A percentile compares a stretch with the other conserved stretches of the same genome.
Conservation (phyloP, 2,113 vertebrate genomes). For the Indri indri region DNA sequence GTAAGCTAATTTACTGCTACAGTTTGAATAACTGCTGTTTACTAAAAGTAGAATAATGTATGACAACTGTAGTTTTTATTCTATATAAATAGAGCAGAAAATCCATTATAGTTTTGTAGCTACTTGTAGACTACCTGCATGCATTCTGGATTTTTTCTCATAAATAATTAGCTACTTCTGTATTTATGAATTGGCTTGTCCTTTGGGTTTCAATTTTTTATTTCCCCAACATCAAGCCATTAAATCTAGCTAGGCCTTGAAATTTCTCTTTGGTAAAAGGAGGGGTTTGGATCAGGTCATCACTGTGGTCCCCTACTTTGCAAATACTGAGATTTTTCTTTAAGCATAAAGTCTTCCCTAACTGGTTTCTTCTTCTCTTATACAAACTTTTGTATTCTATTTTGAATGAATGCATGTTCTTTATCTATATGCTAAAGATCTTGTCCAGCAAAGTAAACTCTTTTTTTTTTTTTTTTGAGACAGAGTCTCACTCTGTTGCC, state of each 20-base stretch:
- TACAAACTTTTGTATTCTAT: constrained; percentile 31
- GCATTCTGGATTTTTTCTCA: neutral
- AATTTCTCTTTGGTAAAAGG: constrained; percentile 11
- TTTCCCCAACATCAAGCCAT: neutral
- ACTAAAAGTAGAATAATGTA: neutral
- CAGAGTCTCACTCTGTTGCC: too few relatives aligned
- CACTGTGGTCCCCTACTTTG: neutral
- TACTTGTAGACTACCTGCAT: neutral
- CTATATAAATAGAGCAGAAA: constrained; percentile 20
- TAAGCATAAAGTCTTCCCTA: neutral
- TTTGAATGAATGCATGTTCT: neutral
- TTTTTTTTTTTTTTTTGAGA: too few relatives aligned
- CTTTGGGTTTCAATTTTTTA: neutral
- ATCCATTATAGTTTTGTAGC: neutral
- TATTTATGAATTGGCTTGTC: constrained; percentile 1
- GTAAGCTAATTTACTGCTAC: neutral
- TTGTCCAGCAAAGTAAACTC: constrained; percentile 14
- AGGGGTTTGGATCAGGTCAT: neutral
- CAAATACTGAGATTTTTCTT: neutral
- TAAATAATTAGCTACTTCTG: neutral
- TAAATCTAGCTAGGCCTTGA: neutral
- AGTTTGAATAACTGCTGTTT: constrained; percentile 10
- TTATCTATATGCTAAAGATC: neutral
- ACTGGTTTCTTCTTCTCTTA: neutral
- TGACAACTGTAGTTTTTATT: constrained; percentile 26